phyloP scores from a whole-genome alignment of 2,113 vertebrate genomes.

The Rutilus rutilus region DNA sequence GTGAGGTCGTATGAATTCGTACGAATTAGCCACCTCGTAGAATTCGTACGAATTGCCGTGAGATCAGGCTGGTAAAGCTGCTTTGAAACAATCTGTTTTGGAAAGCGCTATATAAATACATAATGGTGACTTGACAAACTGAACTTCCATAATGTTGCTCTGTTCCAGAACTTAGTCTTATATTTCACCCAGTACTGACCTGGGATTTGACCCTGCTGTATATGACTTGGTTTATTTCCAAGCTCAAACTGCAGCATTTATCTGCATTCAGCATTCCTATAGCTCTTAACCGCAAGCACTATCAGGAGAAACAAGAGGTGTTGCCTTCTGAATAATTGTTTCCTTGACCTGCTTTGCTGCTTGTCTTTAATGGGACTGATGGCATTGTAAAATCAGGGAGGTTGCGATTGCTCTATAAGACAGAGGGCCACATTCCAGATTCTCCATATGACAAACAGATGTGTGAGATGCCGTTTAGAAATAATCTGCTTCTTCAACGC shows the following conservation, averaged over 20 bases:
- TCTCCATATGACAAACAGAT: conserved; percentile 38
- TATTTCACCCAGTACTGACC: not conserved
- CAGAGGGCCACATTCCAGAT: not conserved
- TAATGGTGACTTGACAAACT: not conserved
- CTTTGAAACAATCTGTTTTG: too few relatives aligned
- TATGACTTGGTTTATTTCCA: not conserved
- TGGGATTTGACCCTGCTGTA: too few relatives aligned
- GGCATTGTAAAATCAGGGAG: conserved; percentile 8
- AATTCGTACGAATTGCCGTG: too few relatives aligned
- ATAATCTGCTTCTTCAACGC: conserved; percentile 8
- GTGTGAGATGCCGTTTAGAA: conserved; percentile 16
- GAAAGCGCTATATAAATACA: too few relatives aligned
- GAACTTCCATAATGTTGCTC: not conserved
- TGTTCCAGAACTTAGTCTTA: not conserved
- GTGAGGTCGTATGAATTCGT: too few relatives aligned
- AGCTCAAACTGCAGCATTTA: not conserved
- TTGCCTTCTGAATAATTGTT: conserved; percentile 31
- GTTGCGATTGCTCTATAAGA: not conserved
- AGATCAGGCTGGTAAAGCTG: too few relatives aligned
- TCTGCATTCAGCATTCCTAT: too few relatives aligned
- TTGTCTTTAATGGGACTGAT: conserved; percentile 2
- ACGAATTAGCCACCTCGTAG: too few relatives aligned
- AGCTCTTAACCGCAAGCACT: not conserved
- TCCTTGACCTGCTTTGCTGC: conserved; percentile 3
- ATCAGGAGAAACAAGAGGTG: not conserved